Conservation (phyloP, 1,140 invertebrate genomes). For the Gerris buenoi region DNA sequence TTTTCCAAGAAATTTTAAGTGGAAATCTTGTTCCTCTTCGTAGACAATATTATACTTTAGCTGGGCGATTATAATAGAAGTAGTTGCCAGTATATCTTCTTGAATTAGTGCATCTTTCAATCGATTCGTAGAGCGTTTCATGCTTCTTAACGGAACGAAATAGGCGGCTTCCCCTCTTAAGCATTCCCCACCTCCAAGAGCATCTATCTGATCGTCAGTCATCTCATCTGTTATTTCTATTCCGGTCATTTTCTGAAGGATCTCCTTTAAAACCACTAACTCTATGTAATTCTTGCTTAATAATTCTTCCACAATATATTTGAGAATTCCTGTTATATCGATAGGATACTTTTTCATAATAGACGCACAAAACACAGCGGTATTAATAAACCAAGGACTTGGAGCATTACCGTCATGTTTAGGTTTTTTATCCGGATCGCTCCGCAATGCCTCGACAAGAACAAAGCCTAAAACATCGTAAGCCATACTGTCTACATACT, state of each 20-base stretch:
- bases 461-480: conserved; percentile 95
- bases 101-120: conserved; percentile 87
- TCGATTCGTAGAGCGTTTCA: conserved; percentile 87
- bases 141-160: conserved; percentile 91
- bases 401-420: conserved; percentile 88
- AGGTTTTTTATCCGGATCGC: conserved; percentile 34
- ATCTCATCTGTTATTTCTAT: conserved; percentile 94
- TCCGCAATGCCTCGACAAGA: conserved; percentile 78
- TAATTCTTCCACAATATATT: conserved; percentile 93
- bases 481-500: conserved; percentile 87
- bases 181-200: conserved; percentile 90
- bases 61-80: conserved; percentile 91
- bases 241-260: conserved; percentile 98
- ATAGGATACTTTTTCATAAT: conserved; percentile 96
- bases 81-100: conserved; percentile 77
- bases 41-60: conserved; percentile 88
- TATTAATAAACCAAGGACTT: conserved; percentile 83
- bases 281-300: conserved; percentile 73
- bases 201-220: conserved; percentile 88
- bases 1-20: conserved; percentile 77
- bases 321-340: conserved; percentile 83
- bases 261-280: conserved; percentile 88
- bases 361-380: conserved; percentile 85
- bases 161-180: conserved; percentile 81
- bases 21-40: conserved; percentile 68